Conservation (phyloP, 1,140 invertebrate genomes). For the Drosophila baimaii region DNA sequence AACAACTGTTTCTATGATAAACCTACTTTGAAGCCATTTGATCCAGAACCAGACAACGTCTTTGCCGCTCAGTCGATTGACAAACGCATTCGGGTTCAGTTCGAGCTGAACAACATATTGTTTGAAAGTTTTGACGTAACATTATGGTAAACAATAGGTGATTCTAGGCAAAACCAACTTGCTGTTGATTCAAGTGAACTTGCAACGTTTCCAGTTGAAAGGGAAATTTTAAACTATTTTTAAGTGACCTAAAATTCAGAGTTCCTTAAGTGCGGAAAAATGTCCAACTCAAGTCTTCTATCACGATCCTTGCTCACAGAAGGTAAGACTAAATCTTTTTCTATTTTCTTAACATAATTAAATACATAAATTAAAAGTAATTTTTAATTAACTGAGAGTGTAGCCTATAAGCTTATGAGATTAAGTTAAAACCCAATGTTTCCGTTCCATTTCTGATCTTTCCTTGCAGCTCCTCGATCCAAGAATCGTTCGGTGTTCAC, state of each 20-base stretch:
- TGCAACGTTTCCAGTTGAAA: slow-evolving; percentile 6
- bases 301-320: slow-evolving; percentile 24
- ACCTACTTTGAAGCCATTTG: slow-evolving; percentile 3
- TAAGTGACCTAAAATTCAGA: neutral
- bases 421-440: too few species aligned
- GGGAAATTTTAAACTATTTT: slow-evolving; percentile 8
- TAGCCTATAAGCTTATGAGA: too few species aligned
- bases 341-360: neutral
- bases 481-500: slow-evolving; percentile 42
- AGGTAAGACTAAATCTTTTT: slow-evolving; percentile 13
- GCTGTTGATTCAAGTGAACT: slow-evolving; percentile 48
- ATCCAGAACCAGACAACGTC: neutral
- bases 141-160: slow-evolving; percentile 2
- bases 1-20: slow-evolving; percentile 34
- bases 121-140: slow-evolving; percentile 12
- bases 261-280: neutral
- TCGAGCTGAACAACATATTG: slow-evolving; percentile 2
- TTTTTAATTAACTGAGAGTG: too few species aligned
- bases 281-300: slow-evolving; percentile 26
- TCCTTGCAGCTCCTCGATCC: slow-evolving; percentile 40
- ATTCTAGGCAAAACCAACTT: neutral
- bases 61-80: slow-evolving; percentile 19
- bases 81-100: slow-evolving; percentile 20
- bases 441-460: neutral
- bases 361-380: neutral